These are phyloP conservation scores for Lochmaea crataegi DNA, from an alignment of 2,888 invertebrate species.

Conservation along the genomic window DNA sequence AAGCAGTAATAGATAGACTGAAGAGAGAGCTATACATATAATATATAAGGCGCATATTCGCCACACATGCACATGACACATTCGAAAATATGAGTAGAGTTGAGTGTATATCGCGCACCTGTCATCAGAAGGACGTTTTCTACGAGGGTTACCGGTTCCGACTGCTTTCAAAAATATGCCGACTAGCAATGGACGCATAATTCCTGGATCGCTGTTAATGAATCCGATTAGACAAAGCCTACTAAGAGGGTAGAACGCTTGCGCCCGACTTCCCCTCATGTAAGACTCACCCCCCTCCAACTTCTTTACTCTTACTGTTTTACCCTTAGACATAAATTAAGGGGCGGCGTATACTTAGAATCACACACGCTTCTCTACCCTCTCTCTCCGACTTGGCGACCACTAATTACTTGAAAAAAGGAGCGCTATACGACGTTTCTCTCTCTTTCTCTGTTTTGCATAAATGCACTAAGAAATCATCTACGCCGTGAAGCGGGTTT, in stretches of 20 bases:
- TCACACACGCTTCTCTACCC: slow-evolving; percentile 63
- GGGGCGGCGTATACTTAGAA: slow-evolving; percentile 66
- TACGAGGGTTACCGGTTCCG: slow-evolving; percentile 63
- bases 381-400: slow-evolving; percentile 62
- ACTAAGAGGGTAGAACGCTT: slow-evolving; percentile 65
- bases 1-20: slow-evolving; percentile 28
- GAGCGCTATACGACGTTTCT: slow-evolving; percentile 48
- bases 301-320: slow-evolving; percentile 65
- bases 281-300: slow-evolving; percentile 57
- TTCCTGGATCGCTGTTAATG: slow-evolving; percentile 71
- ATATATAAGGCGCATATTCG: slow-evolving; percentile 50
- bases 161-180: slow-evolving; percentile 68
- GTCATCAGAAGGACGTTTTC: slow-evolving; percentile 56
- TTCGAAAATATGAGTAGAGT: slow-evolving; percentile 37
- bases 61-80: slow-evolving; percentile 53
- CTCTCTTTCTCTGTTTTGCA: slow-evolving; percentile 63
- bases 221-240: slow-evolving; percentile 71
- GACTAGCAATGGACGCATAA: slow-evolving; percentile 69
- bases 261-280: slow-evolving; percentile 61
- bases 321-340: slow-evolving; percentile 67
- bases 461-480: slow-evolving; percentile 63
- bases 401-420: slow-evolving; percentile 65
- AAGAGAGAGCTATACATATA: slow-evolving; percentile 29
- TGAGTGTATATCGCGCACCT: slow-evolving; percentile 53
- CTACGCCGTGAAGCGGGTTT: slow-evolving; percentile 53